Percentiles rank a stretch among this genome's conserved stretches.
phyloP scores from a whole-genome alignment of 2,888 invertebrate genomes.

The Brachynemurus nebulosus region DNA sequence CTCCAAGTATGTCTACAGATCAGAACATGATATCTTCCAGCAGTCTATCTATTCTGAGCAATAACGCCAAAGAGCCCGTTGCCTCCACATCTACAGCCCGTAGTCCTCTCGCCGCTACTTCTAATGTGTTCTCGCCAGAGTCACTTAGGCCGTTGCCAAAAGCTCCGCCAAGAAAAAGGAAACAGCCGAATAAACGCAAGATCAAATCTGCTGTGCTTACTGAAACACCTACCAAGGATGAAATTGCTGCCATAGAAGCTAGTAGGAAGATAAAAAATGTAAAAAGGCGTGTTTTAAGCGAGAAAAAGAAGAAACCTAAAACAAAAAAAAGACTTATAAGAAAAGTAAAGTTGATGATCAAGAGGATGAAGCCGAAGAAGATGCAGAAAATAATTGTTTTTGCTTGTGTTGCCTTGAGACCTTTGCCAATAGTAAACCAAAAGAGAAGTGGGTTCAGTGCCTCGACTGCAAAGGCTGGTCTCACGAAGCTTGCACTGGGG shows the following conservation, averaged over 20 bases:
- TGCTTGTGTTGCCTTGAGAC: too few species aligned
- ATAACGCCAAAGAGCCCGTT: background rate
- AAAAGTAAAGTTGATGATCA: too few species aligned
- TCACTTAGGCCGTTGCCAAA: conserved; percentile 16
- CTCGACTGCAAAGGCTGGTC: conserved; percentile 11
- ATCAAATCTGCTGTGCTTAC: conserved; percentile 13
- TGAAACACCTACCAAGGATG: conserved; percentile 16
- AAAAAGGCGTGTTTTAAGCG: conserved; percentile 11
- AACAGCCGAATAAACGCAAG: conserved; percentile 13
- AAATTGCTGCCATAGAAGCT: conserved; percentile 16
- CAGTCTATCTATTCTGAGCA: background rate
- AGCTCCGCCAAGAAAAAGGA: conserved; percentile 13
- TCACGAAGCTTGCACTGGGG: conserved; percentile 11
- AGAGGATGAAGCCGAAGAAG: conserved; percentile 11
- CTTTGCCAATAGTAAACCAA: too few species aligned
- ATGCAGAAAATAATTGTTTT: too few species aligned
- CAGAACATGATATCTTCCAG: background rate
- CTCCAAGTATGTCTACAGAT: background rate
- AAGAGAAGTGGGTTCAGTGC: conserved; percentile 13
- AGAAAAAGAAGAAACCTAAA: conserved; percentile 5
- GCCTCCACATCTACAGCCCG: conserved; percentile 6
- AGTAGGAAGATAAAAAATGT: conserved; percentile 14
- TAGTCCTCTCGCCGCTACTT: conserved; percentile 6
- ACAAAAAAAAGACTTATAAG: too few species aligned
- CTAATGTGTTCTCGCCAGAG: conserved; percentile 9